Percentiles rank a stretch among this genome's conserved stretches.
These are phyloP conservation scores for Argyrosomus regius DNA, from an alignment of 2,797 vertebrate species.

Conservation along the genomic window DNA sequence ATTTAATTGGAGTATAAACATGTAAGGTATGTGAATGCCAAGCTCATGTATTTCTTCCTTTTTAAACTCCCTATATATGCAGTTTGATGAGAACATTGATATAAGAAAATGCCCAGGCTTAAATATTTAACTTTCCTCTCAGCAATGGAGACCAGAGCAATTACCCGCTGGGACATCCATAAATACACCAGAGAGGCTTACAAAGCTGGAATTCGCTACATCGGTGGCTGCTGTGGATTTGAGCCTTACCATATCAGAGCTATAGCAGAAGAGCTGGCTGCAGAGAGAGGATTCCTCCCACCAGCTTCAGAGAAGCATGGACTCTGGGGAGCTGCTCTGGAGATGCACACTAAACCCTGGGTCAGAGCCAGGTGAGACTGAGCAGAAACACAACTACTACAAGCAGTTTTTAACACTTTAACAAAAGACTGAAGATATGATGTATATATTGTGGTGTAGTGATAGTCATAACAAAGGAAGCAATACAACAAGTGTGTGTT, in stretches of 20 bases:
- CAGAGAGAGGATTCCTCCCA: slow-evolving; percentile 89
- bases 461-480: too few species aligned
- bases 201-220: slow-evolving; percentile 87
- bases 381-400: background rate
- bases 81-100: background rate
- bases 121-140: slow-evolving; percentile 12
- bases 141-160: slow-evolving; percentile 90
- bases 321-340: slow-evolving; percentile 86
- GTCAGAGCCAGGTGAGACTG: slow-evolving; percentile 88
- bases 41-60: background rate
- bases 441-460: too few species aligned
- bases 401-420: too few species aligned
- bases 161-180: slow-evolving; percentile 92
- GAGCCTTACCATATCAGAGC: slow-evolving; percentile 93
- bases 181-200: slow-evolving; percentile 91
- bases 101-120: background rate
- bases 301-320: slow-evolving; percentile 90
- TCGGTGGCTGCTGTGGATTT: slow-evolving; percentile 93
- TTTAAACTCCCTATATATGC: background rate
- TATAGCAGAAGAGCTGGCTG: slow-evolving; percentile 89
- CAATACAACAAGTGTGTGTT: too few species aligned
- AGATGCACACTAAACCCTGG: slow-evolving; percentile 93
- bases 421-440: background rate
- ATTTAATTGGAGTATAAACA: background rate
- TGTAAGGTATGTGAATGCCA: too few species aligned